Evolutionary conservation across 2,888 invertebrate genomes (phyloP).

Genomic region (Brenthis hecate): DNA sequence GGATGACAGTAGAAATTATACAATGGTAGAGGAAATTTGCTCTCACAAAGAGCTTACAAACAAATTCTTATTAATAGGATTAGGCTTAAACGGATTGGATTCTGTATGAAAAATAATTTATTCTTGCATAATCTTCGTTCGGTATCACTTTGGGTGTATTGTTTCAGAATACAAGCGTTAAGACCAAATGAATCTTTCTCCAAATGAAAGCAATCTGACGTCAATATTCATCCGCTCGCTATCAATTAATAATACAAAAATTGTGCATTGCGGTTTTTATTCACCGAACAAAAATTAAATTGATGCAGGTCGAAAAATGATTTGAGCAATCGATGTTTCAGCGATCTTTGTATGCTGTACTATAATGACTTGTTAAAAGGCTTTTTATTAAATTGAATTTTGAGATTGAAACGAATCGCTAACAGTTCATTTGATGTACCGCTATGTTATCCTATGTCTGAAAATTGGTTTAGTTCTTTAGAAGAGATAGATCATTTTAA

Average conservation of each 20-base stretch:
- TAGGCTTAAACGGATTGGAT: background rate
- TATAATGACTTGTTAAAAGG: constrained; percentile 20
- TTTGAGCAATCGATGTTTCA: constrained; percentile 27
- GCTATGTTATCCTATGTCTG: constrained; percentile 29
- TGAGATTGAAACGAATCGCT: constrained; percentile 34
- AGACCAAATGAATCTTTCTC: constrained; percentile 32
- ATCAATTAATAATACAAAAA: constrained; percentile 37
- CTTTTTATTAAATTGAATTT: constrained; percentile 34
- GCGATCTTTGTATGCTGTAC: constrained; percentile 13
- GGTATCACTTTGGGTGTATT: constrained; percentile 1
- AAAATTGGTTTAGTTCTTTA: constrained; percentile 8
- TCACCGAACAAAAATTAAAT: constrained; percentile 24
- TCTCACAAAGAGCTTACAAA: constrained; percentile 9
- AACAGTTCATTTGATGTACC: constrained; percentile 31
- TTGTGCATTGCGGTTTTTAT: constrained; percentile 34
- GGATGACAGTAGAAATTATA: constrained; percentile 28
- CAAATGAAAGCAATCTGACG: constrained; percentile 36
- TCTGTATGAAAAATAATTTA: background rate
- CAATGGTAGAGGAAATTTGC: constrained; percentile 4
- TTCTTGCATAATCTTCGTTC: background rate
- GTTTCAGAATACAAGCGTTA: constrained; percentile 8
- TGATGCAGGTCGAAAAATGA: constrained; percentile 25
- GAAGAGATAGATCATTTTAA: constrained; percentile 1
- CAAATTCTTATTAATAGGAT: background rate
- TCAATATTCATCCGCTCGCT: constrained; percentile 36